Conservation (phyloP, 2,888 invertebrate genomes). For the Altica lythri region DNA sequence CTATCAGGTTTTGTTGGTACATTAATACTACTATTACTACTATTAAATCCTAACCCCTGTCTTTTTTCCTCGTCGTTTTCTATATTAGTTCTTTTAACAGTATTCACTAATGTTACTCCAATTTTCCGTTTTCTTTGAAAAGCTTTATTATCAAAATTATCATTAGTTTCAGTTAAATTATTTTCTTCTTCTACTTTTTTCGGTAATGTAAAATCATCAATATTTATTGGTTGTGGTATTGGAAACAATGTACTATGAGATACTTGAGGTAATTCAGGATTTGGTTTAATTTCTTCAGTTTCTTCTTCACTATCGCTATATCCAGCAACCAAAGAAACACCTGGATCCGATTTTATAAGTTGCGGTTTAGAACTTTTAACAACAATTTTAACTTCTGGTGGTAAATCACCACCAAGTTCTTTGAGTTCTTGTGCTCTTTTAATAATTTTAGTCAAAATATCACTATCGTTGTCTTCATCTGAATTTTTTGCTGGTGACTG, state of each 20-base stretch:
- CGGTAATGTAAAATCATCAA: conserved; percentile 48
- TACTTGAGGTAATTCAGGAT: conserved; percentile 34
- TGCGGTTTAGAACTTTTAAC: conserved; percentile 32
- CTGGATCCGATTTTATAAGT: conserved; percentile 27
- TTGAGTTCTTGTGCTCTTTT: conserved; percentile 57
- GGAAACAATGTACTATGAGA: conserved; percentile 59
- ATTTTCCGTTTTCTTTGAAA: conserved; percentile 63
- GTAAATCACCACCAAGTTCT: conserved; percentile 54
- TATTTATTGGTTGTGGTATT: conserved; percentile 53
- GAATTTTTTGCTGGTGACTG: conserved; percentile 6
- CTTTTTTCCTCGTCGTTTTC: conserved; percentile 34
- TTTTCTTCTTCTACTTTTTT: conserved; percentile 20
- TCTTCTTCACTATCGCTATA: conserved; percentile 63
- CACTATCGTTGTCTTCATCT: conserved; percentile 52
- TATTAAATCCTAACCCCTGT: conserved; percentile 46
- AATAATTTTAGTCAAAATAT: conserved; percentile 53
- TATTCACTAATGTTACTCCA: conserved; percentile 58
- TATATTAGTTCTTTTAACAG: conserved; percentile 38
- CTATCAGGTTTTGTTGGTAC: too few species aligned
- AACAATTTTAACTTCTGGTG: conserved; percentile 50
- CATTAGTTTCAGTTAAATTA: conserved; percentile 26
- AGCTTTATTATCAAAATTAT: conserved; percentile 55
- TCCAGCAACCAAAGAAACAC: conserved; percentile 61
- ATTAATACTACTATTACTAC: conserved; percentile 52
- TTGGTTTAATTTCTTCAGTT: conserved; percentile 35